Evolutionary conservation across 2,113 vertebrate genomes (phyloP).

Genomic region (Himantopus leucocephalus): DNA sequence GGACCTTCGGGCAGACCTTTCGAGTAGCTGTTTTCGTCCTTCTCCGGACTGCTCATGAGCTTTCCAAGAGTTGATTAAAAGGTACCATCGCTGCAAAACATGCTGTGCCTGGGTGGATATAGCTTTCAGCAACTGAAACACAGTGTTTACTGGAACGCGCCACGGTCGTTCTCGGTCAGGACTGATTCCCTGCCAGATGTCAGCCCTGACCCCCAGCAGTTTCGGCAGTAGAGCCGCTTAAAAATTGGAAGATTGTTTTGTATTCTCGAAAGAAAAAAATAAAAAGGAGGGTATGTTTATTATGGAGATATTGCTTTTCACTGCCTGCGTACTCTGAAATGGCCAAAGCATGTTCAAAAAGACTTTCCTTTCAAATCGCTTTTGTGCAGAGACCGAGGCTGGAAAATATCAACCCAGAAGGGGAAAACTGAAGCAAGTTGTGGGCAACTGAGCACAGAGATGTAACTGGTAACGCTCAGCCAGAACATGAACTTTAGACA

Average conservation of each 20-base stretch:
- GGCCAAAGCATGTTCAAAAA: neutral
- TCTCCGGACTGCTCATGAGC: neutral
- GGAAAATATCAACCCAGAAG: conserved; percentile 46
- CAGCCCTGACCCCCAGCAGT: conserved; percentile 63
- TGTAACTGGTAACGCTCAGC: conserved; percentile 43
- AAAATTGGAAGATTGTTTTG: conserved; percentile 20
- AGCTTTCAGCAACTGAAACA: neutral
- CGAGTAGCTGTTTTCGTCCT: neutral
- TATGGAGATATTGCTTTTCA: neutral
- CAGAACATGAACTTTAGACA: conserved; percentile 58
- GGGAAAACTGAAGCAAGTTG: neutral
- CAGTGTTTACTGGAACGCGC: conserved; percentile 37
- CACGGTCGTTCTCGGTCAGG: neutral
- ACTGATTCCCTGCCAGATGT: conserved; percentile 35
- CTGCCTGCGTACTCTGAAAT: neutral
- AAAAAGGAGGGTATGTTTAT: neutral
- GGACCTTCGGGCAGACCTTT: neutral
- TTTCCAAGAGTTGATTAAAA: conserved; percentile 53
- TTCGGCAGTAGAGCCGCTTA: neutral
- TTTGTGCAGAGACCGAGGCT: neutral
- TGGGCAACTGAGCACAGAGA: conserved; percentile 9
- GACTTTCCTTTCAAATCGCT: neutral
- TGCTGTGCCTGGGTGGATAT: neutral
- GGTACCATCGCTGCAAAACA: conserved; percentile 3
- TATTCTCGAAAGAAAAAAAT: neutral